A percentile compares a stretch with the other conserved stretches of the same genome.
Conservation (phyloP, 35 echinoderm and acorn worm species). For the Ophiothrix spiculata region DNA sequence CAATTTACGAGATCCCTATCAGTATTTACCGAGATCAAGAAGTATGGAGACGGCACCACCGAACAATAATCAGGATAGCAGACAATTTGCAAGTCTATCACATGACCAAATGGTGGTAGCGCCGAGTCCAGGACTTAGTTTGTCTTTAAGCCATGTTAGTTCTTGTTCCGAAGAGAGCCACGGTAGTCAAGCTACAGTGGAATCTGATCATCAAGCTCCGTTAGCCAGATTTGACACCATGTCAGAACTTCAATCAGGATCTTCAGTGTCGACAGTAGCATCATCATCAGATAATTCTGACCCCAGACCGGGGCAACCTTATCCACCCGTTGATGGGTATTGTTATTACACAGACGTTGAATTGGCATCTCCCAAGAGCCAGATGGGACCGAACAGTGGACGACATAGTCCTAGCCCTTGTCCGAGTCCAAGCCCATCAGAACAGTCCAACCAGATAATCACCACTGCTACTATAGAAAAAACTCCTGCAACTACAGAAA, state of each 20-base stretch:
- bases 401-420: not conserved
- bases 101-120: not conserved
- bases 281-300: slow-evolving; percentile 41
- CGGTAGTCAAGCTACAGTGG: not conserved
- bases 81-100: not conserved
- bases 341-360: slow-evolving; percentile 81
- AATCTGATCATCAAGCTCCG: slow-evolving; percentile 21
- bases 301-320: slow-evolving; percentile 6
- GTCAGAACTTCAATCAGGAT: slow-evolving; percentile 51
- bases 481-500: not conserved
- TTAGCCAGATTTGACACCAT: slow-evolving; percentile 71
- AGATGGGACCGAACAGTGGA: not conserved
- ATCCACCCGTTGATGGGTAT: slow-evolving; percentile 45
- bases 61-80: not conserved
- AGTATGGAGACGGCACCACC: not conserved
- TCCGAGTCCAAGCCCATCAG: not conserved
- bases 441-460: not conserved
- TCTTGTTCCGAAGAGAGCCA: not conserved
- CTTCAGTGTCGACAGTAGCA: slow-evolving; percentile 34
- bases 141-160: not conserved
- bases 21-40: not conserved
- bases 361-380: slow-evolving; percentile 23
- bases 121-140: not conserved
- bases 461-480: slow-evolving; percentile 4
- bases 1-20: not conserved